These are phyloP conservation scores for Fregata magnificens DNA, from an alignment of 2,113 vertebrate genomes.

Conservation along the genomic window DNA sequence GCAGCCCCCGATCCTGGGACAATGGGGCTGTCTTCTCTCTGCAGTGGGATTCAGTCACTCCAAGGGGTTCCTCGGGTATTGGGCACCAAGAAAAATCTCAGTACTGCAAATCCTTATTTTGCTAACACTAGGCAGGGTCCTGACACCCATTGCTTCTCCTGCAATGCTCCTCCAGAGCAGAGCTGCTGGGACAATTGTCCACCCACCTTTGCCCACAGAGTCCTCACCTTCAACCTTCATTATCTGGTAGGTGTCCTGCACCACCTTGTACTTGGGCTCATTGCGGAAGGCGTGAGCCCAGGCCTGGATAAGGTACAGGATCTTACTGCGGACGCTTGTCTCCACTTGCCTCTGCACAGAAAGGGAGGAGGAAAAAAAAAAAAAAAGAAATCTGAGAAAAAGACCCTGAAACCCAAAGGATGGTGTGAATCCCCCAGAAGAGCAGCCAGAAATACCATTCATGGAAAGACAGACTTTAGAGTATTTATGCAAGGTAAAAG, in stretches of 20 bases:
- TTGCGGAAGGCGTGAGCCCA: constrained; percentile 98
- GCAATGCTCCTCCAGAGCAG: background rate
- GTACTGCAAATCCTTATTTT: background rate
- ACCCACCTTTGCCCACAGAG: background rate
- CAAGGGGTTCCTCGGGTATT: rapidly evolving
- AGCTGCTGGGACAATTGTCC: background rate
- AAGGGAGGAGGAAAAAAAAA: background rate
- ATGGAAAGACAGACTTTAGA: background rate
- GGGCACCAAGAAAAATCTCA: background rate
- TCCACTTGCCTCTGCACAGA: constrained; percentile 87
- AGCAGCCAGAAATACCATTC: background rate
- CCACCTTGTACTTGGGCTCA: constrained; percentile 98
- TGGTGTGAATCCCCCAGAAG: background rate
- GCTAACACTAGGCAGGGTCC: background rate
- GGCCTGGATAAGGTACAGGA: constrained; percentile 95
- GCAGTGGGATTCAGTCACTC: background rate
- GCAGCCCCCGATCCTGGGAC: background rate
- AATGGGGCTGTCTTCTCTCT: background rate
- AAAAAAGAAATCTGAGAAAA: background rate
- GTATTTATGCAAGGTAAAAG: background rate
- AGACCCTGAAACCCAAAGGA: background rate
- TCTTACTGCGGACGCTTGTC: constrained; percentile 92
- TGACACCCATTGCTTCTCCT: background rate
- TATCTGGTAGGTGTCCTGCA: constrained; percentile 99
- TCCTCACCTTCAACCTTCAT: constrained; percentile 97